These are phyloP conservation scores for Holothuria glaberrima DNA, from an alignment of 35 echinoderm and acorn worm species.

Conservation along the genomic window DNA sequence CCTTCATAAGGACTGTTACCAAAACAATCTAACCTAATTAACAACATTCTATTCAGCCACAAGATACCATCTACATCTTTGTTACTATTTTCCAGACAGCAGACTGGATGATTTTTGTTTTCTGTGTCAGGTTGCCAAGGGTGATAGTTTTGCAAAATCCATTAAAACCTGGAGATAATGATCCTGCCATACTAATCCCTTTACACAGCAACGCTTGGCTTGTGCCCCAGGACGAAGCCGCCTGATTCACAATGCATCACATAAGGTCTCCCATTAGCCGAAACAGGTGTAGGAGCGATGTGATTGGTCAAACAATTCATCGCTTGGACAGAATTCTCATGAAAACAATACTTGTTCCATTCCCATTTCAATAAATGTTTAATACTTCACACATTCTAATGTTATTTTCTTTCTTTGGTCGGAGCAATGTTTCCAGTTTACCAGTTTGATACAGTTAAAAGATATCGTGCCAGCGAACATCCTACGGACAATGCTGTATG, in stretches of 20 bases:
- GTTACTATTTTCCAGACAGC: background rate
- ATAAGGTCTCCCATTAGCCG: too few relatives aligned
- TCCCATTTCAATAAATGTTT: slow-evolving; percentile 43
- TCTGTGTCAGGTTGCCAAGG: slow-evolving; percentile 25
- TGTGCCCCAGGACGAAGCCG: too few relatives aligned
- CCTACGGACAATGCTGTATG: too few relatives aligned
- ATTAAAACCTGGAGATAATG: slow-evolving; percentile 29
- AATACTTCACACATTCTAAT: background rate
- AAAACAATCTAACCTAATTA: background rate
- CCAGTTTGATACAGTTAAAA: too few relatives aligned
- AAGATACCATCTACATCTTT: background rate
- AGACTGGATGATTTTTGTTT: too few relatives aligned
- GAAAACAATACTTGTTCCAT: background rate
- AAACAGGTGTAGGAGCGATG: too few relatives aligned
- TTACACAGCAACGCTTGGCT: too few relatives aligned
- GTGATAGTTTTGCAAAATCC: slow-evolving; percentile 27
- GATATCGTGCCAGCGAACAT: too few relatives aligned
- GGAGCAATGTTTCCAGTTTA: too few relatives aligned
- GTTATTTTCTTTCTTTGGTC: background rate
- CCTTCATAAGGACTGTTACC: too few relatives aligned
- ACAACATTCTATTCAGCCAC: background rate
- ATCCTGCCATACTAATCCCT: slow-evolving; percentile 10
- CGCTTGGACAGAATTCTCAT: slow-evolving; percentile 4
- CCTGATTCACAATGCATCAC: too few relatives aligned
- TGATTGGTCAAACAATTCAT: too few relatives aligned